Evolutionary conservation across 2,113 vertebrate species (phyloP), one percentile per base, ranked within the genome.

Genomic region (Serinus canaria): DNA sequence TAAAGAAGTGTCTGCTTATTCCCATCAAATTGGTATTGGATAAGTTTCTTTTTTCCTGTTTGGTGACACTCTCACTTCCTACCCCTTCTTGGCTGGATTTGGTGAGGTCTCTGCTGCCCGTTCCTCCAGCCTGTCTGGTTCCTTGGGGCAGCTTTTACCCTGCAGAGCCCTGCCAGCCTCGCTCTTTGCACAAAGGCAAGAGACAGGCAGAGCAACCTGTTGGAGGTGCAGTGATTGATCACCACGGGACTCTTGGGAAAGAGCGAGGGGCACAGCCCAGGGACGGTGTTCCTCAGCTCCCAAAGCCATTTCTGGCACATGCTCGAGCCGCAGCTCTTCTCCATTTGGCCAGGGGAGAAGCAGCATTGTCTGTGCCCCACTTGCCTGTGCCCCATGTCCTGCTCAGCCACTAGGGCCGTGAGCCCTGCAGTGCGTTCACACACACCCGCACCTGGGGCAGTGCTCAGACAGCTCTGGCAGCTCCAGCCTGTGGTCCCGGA

Each of bases 21-120:
- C 43, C 14, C 43, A 43, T 43, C 43, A 43, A 7, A 43, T 43
- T 43, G 43, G 43, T 43, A 43, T 43, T 43, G 43, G 43, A 43
- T 43, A 43, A 43, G 43, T 43, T 43, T 43, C 14, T 43, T 43
- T 43, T 43, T 43, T 43, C 43, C 43, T 43, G 43, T 43, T 43
- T 43, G 43, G 15, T 43, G 43, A 43, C 43, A 6, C 35, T 73
- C 4, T 44, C 59, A 37, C 4, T 64, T 80, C 50, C 43, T 35
- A 23, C 9, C 31, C 50, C 44, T 44, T 58, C 50, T 31, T 52
- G 67, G 47, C 27, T 63, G 68, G 33, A 46, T 53, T 53, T 73
- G 47, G 21, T 3, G 11, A 43, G 20, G 15, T 43, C 30, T 70
- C 31, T 2, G 0, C 12, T 35, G 46, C 55, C 66, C 0, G 2